Conservation (phyloP, 64 coral and sea anemone genomes). For the Pocillopora verrucosa region DNA sequence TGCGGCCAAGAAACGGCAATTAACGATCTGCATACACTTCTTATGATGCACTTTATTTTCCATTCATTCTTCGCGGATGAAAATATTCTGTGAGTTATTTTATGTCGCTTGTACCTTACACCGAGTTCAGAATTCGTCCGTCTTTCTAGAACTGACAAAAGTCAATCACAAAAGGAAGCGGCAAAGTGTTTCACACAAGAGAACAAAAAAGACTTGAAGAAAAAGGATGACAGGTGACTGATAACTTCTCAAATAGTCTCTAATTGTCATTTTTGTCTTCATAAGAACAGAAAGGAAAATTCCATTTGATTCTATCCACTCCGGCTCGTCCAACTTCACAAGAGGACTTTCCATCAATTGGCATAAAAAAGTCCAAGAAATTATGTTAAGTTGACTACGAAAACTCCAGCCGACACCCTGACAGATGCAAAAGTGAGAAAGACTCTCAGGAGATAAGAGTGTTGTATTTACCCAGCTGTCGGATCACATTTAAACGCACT, state of each 20-base stretch:
- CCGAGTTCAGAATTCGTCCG: too few relatives aligned
- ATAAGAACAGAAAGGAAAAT: not conserved
- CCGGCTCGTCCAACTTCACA: not conserved
- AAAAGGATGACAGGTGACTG: slow-evolving; percentile 12
- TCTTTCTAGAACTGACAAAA: not conserved
- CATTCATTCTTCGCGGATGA: not conserved
- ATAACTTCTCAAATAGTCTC: not conserved
- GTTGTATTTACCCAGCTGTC: slow-evolving; percentile 32
- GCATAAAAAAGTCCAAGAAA: not conserved
- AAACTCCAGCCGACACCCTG: not conserved
- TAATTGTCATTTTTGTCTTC: not conserved
- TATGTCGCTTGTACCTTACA: too few relatives aligned
- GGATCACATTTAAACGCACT: not conserved
- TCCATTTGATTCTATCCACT: not conserved
- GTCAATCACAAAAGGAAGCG: not conserved
- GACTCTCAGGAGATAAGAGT: slow-evolving; percentile 2
- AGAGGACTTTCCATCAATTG: not conserved
- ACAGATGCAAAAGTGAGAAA: not conserved
- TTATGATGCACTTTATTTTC: not conserved
- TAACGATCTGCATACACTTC: not conserved
- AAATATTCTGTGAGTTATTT: too few relatives aligned
- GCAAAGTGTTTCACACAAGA: not conserved
- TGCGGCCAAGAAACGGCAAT: not conserved
- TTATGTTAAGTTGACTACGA: not conserved
- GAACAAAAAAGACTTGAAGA: not conserved